Evolutionary conservation across 2,888 invertebrate species (phyloP), one percentile per base, ranked within the genome.

Genomic region (Chymomyza caudatula): DNA sequence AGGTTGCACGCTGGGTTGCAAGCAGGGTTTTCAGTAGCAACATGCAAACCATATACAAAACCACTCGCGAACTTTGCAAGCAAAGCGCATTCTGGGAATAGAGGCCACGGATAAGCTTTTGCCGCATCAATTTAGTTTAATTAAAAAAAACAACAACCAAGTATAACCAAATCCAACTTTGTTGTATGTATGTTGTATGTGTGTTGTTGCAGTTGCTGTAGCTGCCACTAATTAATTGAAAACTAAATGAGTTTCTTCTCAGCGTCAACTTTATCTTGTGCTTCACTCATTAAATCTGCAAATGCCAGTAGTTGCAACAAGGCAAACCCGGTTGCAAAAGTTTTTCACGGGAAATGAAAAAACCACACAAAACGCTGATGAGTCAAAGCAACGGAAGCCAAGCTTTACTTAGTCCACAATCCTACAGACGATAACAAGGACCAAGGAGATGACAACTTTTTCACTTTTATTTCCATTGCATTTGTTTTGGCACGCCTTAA

Each of bases 181-280:
- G 37, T 23, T 47, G 53, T 5, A n/a, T 47, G 47, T 1, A n/a
- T 15, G 53, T 54, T 51, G 53, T 70, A 54, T 11, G n/a, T n/a
- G n/a, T 61, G 19, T 29, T 29, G 53, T n/a, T 67, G 29, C 44
- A 23, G 52, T 29, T 60, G 56, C 65, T 54, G 63, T 22, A 57
- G 66, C 52, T 69, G 83, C 85, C 79, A 77, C 85, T 82, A 80
- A 85, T 80, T 80, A 80, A 80, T 80, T 80, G 80, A 86, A 85
- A 85, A 81, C 80, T 80, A 84, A 80, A 85, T 73, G 84, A 79
- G 79, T 81, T 81, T 69, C 29, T 37, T 37, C 65, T 65, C 56
- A 62, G 62, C 84, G 64, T 58, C 73, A 77, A 83, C 81, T 80
- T 85, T 77, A 74, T 70, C 78, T 69, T 47, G 60, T 49, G 63